Evolutionary conservation across 2,797 vertebrate species (phyloP).

Genomic region (Phrynocephalus forsythii): DNA sequence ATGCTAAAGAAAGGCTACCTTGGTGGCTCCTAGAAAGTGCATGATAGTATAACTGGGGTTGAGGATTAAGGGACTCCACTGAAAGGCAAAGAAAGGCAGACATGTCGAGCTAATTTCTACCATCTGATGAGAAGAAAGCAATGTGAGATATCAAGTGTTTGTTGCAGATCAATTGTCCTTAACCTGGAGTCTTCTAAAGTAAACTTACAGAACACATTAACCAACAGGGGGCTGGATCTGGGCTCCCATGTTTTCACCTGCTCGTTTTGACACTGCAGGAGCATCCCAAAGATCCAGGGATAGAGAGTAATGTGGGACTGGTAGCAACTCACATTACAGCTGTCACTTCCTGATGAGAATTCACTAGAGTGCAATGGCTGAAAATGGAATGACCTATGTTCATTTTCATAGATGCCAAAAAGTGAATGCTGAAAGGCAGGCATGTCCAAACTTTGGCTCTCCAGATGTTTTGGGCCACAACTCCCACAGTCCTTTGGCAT

Average conservation of each 20-base stretch:
- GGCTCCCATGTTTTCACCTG: not conserved
- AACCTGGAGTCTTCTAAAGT: not conserved
- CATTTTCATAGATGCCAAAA: not conserved
- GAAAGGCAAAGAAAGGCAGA: constrained; percentile 84
- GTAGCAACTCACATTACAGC: not conserved
- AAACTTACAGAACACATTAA: not conserved
- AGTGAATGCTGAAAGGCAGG: not conserved
- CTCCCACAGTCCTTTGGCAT: too few species aligned
- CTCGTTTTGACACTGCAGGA: not conserved
- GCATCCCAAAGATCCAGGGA: not conserved
- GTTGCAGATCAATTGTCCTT: not conserved
- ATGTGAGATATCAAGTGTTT: not conserved
- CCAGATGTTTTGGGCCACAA: not conserved
- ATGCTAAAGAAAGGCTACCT: constrained; percentile 90
- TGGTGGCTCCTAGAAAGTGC: constrained; percentile 98
- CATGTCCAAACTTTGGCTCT: not conserved
- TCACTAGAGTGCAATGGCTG: not conserved
- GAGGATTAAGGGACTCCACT: constrained; percentile 99
- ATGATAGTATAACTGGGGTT: constrained; percentile 99
- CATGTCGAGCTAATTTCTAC: constrained; percentile 61
- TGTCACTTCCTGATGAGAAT: not conserved
- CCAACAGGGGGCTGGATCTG: not conserved
- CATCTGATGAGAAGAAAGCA: constrained; percentile 32
- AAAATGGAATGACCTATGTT: not conserved
- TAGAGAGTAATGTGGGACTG: not conserved